A percentile compares a stretch with the other conserved stretches of the same genome.
phyloP scores from a whole-genome alignment of 2,797 vertebrate genomes.

The Clarias platycephalus region DNA sequence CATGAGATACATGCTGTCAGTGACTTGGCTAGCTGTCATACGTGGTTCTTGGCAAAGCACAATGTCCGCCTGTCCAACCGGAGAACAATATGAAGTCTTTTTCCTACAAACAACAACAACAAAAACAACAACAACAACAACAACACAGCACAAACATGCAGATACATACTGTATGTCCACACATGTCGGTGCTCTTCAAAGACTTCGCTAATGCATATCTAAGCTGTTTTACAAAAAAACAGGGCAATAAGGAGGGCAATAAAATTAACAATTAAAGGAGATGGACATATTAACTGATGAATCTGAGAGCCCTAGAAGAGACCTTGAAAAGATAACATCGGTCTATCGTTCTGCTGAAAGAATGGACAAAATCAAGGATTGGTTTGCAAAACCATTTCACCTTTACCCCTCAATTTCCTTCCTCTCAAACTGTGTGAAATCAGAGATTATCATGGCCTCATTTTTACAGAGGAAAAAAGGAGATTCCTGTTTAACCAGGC shows the following conservation, averaged over 20 bases:
- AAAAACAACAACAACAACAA: background rate
- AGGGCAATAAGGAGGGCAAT: background rate
- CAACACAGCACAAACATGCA: background rate
- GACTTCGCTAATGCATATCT: slow-evolving; percentile 30
- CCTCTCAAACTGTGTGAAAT: slow-evolving; percentile 25
- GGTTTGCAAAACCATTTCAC: background rate
- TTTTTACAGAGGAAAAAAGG: slow-evolving; percentile 56
- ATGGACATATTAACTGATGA: slow-evolving; percentile 14
- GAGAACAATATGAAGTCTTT: slow-evolving; percentile 44
- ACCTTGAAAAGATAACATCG: slow-evolving; percentile 33
- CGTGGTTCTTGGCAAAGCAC: slow-evolving; percentile 18
- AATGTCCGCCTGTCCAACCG: background rate
- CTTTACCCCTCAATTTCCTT: slow-evolving; percentile 10
- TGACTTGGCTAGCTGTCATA: slow-evolving; percentile 17
- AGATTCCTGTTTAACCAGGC: slow-evolving; percentile 64
- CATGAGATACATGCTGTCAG: slow-evolving; percentile 11
- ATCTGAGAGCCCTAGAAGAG: slow-evolving; percentile 18
- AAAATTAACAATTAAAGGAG: slow-evolving; percentile 18
- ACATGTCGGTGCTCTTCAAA: background rate
- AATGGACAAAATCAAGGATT: background rate
- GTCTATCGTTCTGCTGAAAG: slow-evolving; percentile 15
- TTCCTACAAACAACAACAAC: slow-evolving; percentile 23
- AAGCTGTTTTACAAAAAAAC: slow-evolving; percentile 29
- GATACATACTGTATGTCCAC: background rate
- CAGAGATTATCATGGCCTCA: slow-evolving; percentile 59